A percentile compares a stretch with the other conserved stretches of the same genome.
Conservation (phyloP, 1,140 invertebrate species). For the Trypoxylus dichotomus region DNA sequence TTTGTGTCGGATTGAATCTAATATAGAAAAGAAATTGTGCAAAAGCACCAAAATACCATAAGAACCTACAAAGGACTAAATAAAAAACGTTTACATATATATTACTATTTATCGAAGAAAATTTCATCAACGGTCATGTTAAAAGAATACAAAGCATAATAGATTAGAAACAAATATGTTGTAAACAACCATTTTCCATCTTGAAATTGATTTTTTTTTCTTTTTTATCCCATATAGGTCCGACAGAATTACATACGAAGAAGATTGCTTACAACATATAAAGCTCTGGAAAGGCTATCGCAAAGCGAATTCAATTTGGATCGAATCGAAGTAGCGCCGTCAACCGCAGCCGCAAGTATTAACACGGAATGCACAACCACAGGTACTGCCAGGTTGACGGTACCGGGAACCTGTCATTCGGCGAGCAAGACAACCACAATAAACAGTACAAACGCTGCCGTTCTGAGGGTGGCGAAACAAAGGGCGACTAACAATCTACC, state of each 20-base stretch:
- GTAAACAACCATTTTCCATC: not conserved
- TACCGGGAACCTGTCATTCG: constrained; percentile 56
- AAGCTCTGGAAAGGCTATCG: constrained; percentile 76
- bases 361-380: constrained; percentile 45
- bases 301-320: constrained; percentile 83
- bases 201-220: not conserved
- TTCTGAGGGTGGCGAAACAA: constrained; percentile 55
- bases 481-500: constrained; percentile 59
- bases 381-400: constrained; percentile 57
- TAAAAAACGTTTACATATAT: too few species aligned
- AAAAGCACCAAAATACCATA: too few species aligned
- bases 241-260: constrained; percentile 74
- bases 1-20: too few species aligned
- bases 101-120: too few species aligned
- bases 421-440: constrained; percentile 36
- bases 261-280: constrained; percentile 76
- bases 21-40: too few species aligned
- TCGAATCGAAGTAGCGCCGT: constrained; percentile 65
- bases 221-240: constrained; percentile 55
- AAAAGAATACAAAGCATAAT: not conserved
- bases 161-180: not conserved
- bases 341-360: constrained; percentile 55
- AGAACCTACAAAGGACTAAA: too few species aligned
- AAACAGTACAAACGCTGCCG: constrained; percentile 49
- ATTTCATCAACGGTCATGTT: too few species aligned